These are phyloP conservation scores for Typhlichthys eigenmanni DNA, from an alignment of 2,797 vertebrate species.

Conservation along the genomic window DNA sequence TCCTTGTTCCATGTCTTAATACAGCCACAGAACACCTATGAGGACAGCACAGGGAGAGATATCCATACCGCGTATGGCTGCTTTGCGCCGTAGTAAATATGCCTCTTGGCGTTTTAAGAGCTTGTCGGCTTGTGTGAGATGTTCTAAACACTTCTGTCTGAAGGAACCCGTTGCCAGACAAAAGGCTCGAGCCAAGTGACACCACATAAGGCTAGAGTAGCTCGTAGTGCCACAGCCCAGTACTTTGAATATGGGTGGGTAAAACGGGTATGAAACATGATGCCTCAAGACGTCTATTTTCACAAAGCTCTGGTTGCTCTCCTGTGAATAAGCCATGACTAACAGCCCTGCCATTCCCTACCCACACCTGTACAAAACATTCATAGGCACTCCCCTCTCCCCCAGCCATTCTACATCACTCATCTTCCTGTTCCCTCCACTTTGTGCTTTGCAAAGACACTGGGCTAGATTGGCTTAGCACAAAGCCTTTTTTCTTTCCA, in stretches of 20 bases:
- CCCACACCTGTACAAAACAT: constrained; percentile 58
- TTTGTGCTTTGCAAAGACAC: constrained; percentile 41
- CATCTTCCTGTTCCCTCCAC: constrained; percentile 44
- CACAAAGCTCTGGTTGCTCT: constrained; percentile 45
- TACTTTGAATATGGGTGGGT: constrained; percentile 8
- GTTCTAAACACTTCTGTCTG: constrained; percentile 44
- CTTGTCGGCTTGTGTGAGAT: constrained; percentile 32
- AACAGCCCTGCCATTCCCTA: constrained; percentile 46
- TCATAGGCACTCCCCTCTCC: constrained; percentile 19
- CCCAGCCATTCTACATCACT: constrained; percentile 36
- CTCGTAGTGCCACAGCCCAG: constrained; percentile 36
- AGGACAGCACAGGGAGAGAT: constrained; percentile 9
- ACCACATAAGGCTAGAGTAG: constrained; percentile 26
- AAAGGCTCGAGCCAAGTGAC: constrained; percentile 42
- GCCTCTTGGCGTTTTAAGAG: constrained; percentile 18
- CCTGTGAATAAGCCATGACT: constrained; percentile 44
- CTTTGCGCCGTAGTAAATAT: background rate
- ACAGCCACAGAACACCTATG: background rate
- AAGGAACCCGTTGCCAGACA: constrained; percentile 29
- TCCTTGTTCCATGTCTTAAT: constrained; percentile 5
- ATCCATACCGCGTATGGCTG: constrained; percentile 6
- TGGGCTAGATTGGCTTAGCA: constrained; percentile 45
- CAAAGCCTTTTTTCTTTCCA: constrained; percentile 68
- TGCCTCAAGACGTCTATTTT: constrained; percentile 49
- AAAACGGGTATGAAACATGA: constrained; percentile 41